Conservation (phyloP, 2,797 vertebrate genomes). For the Chloroceryle amazona region DNA sequence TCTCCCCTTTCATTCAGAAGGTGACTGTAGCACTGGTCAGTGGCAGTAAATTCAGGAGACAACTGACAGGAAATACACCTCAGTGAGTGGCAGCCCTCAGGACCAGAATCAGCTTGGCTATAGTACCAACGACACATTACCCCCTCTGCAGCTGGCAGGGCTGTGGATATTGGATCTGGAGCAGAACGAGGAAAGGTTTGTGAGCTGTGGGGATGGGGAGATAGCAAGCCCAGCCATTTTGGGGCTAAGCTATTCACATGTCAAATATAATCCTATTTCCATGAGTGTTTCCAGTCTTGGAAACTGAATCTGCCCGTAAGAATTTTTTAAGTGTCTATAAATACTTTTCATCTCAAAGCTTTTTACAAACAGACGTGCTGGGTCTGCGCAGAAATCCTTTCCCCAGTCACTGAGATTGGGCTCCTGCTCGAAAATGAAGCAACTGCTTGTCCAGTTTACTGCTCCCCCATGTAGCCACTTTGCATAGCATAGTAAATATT, state of each 20-base stretch:
- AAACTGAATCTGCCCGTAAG: background rate
- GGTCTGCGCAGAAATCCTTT: background rate
- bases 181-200: background rate
- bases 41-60: background rate
- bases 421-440: fast-evolving
- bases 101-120: background rate
- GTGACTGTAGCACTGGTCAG: fast-evolving
- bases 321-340: background rate
- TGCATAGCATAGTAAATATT: background rate
- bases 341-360: background rate
- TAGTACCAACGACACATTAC: background rate
- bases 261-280: background rate
- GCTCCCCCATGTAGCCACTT: background rate
- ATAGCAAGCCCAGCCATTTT: background rate
- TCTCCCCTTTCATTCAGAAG: background rate
- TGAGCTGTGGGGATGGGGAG: background rate
- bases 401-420: background rate
- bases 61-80: background rate
- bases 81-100: background rate
- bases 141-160: background rate
- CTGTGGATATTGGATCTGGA: background rate
- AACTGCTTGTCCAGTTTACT: background rate
- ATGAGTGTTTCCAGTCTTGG: background rate
- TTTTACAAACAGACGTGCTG: background rate
- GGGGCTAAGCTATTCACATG: background rate